phyloP scores from a whole-genome alignment of 1,140 invertebrate species.

The Drosophila mayri region DNA sequence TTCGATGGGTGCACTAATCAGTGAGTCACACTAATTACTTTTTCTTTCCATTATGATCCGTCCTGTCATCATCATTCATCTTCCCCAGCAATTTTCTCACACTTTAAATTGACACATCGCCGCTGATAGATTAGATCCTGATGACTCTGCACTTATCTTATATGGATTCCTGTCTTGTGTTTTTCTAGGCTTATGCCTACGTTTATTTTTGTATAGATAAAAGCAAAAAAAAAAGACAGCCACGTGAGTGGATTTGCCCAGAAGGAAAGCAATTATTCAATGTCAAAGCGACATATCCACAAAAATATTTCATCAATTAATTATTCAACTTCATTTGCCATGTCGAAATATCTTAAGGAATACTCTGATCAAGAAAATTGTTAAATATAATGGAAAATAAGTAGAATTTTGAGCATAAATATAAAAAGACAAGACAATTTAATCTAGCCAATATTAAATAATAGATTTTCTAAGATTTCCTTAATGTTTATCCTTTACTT shows the following conservation, averaged over 20 bases:
- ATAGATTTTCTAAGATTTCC: no score
- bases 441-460: no score
- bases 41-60: conserved; percentile 37
- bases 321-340: conserved; percentile 56
- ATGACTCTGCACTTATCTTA: conserved; percentile 66
- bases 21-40: conserved; percentile 58
- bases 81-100: conserved; percentile 70
- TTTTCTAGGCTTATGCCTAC: conserved; percentile 35
- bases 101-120: conserved; percentile 79
- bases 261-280: conserved; percentile 74
- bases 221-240: conserved; percentile 1
- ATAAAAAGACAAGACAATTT: background rate
- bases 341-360: conserved; percentile 3
- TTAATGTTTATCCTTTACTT: no score
- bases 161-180: conserved; percentile 36
- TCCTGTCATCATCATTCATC: conserved; percentile 58
- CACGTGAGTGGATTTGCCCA: conserved; percentile 39
- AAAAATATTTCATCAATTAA: conserved; percentile 82
- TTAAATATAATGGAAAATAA: background rate
- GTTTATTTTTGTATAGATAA: conserved; percentile 19
- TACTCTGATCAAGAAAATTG: conserved; percentile 2
- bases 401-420: background rate
- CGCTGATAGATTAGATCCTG: conserved; percentile 76
- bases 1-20: conserved; percentile 16
- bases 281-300: conserved; percentile 63